A percentile compares a stretch with the other conserved stretches of the same genome.
Conservation (phyloP, 2,797 vertebrate genomes). For the Leuciscus waleckii region DNA sequence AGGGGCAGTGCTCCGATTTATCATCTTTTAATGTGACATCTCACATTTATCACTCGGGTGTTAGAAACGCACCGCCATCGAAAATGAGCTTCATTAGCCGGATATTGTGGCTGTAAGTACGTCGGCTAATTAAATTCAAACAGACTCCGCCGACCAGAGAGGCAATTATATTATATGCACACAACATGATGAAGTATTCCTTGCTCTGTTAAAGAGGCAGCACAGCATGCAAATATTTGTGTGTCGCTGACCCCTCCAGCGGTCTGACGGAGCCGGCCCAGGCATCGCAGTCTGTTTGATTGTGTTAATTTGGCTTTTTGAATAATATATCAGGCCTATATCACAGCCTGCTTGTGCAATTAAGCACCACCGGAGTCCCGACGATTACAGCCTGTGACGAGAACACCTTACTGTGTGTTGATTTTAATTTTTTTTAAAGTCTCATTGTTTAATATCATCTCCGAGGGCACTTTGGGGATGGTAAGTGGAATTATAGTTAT, state of each 20-base stretch:
- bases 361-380: constrained; percentile 43
- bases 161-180: constrained; percentile 66
- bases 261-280: constrained; percentile 17
- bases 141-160: constrained; percentile 63
- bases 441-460: constrained; percentile 35
- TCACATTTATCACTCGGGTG: constrained; percentile 71
- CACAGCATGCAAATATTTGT: constrained; percentile 67
- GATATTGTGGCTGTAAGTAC: constrained; percentile 60
- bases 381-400: constrained; percentile 24
- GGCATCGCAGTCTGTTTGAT: constrained; percentile 58
- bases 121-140: constrained; percentile 70
- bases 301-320: constrained; percentile 61
- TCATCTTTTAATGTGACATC: constrained; percentile 72
- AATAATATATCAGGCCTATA: constrained; percentile 60
- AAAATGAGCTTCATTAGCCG: constrained; percentile 68
- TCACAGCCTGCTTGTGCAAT: constrained; percentile 52
- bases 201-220: constrained; percentile 61
- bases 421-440: constrained; percentile 7
- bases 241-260: constrained; percentile 65
- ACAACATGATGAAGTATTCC: constrained; percentile 64
- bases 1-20: constrained; percentile 64
- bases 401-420: constrained; percentile 16
- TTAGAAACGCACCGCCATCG: constrained; percentile 57
- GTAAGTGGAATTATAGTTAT: constrained; percentile 26
- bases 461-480: constrained; percentile 14